Evolutionary conservation across 2,888 invertebrate species (phyloP).

Genomic region (Watsonalla binaria): DNA sequence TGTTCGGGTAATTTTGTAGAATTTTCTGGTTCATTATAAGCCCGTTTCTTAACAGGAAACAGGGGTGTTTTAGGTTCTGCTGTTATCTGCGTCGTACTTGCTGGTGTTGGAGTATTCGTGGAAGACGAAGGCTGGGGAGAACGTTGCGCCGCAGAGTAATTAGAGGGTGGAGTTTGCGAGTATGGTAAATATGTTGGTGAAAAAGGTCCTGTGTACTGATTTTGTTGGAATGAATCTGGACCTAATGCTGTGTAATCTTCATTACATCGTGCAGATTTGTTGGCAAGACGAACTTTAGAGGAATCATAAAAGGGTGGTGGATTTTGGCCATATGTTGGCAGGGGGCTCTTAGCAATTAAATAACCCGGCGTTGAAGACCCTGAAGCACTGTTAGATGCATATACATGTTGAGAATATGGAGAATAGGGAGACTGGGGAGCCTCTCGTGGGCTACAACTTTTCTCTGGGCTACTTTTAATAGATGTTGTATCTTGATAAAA

Average conservation of each 20-base stretch:
- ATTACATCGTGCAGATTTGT: slow-evolving; percentile 69
- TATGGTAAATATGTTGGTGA: slow-evolving; percentile 60
- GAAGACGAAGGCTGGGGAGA: slow-evolving; percentile 40
- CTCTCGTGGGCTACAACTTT: slow-evolving; percentile 89
- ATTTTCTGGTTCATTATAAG: slow-evolving; percentile 74
- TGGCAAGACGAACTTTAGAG: slow-evolving; percentile 62
- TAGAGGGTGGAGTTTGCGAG: slow-evolving; percentile 48
- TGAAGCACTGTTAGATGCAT: slow-evolving; percentile 54
- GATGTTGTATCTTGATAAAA: slow-evolving; percentile 94
- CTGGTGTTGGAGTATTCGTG: slow-evolving; percentile 27
- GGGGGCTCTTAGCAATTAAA: slow-evolving; percentile 64
- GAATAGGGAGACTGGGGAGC: slow-evolving; percentile 78
- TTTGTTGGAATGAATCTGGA: slow-evolving; percentile 76
- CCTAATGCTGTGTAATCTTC: slow-evolving; percentile 78
- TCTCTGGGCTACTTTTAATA: slow-evolving; percentile 89
- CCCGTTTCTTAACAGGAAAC: slow-evolving; percentile 82
- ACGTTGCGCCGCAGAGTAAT: slow-evolving; percentile 50
- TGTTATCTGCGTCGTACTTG: slow-evolving; percentile 36
- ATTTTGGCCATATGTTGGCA: slow-evolving; percentile 65
- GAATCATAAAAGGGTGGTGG: slow-evolving; percentile 81
- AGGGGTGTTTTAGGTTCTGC: slow-evolving; percentile 58
- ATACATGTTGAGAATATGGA: slow-evolving; percentile 69
- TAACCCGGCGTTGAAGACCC: slow-evolving; percentile 63
- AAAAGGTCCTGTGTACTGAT: slow-evolving; percentile 61
- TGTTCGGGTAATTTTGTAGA: slow-evolving; percentile 41